These are phyloP conservation scores for Semnornis frantzii DNA, from an alignment of 2,113 vertebrate genomes.

Conservation along the genomic window DNA sequence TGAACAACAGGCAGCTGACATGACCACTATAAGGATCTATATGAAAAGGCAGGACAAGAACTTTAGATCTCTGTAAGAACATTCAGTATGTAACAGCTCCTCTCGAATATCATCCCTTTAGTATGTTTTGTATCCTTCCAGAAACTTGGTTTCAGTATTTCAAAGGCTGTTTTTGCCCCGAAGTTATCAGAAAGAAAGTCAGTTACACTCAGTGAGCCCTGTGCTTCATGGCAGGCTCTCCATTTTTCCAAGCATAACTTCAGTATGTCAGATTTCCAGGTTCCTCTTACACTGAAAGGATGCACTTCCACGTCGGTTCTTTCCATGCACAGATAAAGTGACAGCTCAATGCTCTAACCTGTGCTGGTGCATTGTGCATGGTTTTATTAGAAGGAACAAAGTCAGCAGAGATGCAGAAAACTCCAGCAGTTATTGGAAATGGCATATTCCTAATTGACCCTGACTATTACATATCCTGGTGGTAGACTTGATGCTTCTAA, in stretches of 20 bases:
- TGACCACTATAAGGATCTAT: not conserved
- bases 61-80: not conserved
- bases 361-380: not conserved
- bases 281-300: not conserved
- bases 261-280: not conserved
- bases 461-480: not conserved
- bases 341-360: not conserved
- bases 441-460: not conserved
- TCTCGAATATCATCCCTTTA: not conserved
- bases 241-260: not conserved
- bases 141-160: not conserved
- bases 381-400: not conserved
- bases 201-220: accelerated
- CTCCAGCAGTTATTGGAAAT: not conserved
- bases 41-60: not conserved
- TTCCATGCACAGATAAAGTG: not conserved
- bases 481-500: not conserved
- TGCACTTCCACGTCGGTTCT: not conserved
- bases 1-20: not conserved
- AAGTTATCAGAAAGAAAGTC: not conserved
- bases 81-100: not conserved
- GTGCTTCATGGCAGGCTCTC: not conserved
- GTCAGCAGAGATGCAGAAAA: not conserved
- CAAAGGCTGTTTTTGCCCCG: not conserved
- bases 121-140: not conserved